Evolutionary conservation across 2,113 vertebrate genomes (phyloP).

Genomic region (Nerophis lumbriciformis): DNA sequence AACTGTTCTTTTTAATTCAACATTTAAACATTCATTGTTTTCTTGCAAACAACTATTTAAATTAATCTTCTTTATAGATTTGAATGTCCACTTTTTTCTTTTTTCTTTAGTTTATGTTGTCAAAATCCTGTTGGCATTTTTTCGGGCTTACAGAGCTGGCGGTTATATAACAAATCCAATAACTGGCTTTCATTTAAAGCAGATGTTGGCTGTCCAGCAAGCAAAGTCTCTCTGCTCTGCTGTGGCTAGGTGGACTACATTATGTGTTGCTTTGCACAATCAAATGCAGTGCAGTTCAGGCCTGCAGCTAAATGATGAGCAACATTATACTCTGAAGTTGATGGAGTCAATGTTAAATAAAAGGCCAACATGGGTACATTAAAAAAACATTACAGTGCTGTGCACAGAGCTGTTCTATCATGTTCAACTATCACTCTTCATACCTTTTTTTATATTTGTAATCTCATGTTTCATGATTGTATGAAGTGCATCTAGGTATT

Average conservation of each 20-base stretch:
- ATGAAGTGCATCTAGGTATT: too few relatives aligned
- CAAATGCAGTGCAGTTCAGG: constrained; percentile 32
- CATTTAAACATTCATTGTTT: neutral
- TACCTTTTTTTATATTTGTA: neutral
- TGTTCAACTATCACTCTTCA: neutral
- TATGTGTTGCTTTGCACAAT: constrained; percentile 11
- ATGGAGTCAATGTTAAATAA: constrained; percentile 15
- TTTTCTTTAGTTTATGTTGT: constrained; percentile 8
- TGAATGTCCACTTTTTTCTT: neutral
- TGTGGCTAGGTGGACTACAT: constrained; percentile 9
- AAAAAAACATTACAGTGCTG: neutral
- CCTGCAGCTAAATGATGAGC: constrained; percentile 39
- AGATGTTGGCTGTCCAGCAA: constrained; percentile 42
- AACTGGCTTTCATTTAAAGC: constrained; percentile 47
- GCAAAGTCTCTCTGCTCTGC: constrained; percentile 4
- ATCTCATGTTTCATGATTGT: neutral
- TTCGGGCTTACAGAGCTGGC: neutral
- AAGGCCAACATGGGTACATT: neutral
- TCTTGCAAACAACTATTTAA: neutral
- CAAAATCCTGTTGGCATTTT: neutral
- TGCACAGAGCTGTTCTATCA: neutral
- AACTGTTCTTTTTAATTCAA: neutral
- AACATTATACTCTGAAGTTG: constrained; percentile 19
- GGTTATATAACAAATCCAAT: constrained; percentile 42
- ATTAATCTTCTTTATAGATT: neutral